Evolutionary conservation across 2,113 vertebrate genomes (phyloP).

Genomic region (Apteryx owenii): DNA sequence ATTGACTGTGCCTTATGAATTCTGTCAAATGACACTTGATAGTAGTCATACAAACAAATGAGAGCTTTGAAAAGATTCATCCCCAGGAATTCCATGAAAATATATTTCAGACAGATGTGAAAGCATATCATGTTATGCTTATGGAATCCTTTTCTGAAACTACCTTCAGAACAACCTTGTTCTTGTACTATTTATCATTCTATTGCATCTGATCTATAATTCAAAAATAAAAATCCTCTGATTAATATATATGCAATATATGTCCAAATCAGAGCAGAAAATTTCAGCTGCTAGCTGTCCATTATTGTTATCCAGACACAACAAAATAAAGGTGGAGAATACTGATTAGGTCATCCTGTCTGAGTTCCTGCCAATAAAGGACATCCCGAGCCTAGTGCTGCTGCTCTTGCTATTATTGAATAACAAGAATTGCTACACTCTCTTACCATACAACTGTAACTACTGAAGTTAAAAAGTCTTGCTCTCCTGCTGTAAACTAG

Average conservation of each 20-base stretch:
- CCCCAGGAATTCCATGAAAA: neutral
- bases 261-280: constrained; percentile 1
- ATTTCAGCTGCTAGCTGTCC: neutral
- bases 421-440: neutral
- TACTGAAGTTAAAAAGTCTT: constrained; percentile 11
- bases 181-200: constrained; percentile 45
- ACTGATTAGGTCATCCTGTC: neutral
- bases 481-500: constrained; percentile 7
- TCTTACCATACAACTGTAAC: neutral
- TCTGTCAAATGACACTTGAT: neutral
- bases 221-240: constrained; percentile 14
- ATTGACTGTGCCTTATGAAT: neutral
- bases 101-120: neutral
- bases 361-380: neutral
- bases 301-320: neutral
- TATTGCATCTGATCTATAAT: constrained; percentile 52
- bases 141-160: neutral
- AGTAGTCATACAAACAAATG: neutral
- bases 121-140: neutral
- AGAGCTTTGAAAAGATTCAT: neutral
- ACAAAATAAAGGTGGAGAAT: neutral
- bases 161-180: neutral
- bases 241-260: neutral
- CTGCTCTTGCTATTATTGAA: neutral
- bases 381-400: neutral